Evolutionary conservation across 2,888 invertebrate species (phyloP), one percentile per base, ranked within the genome.

Genomic region (Stenichneumon culpator): DNA sequence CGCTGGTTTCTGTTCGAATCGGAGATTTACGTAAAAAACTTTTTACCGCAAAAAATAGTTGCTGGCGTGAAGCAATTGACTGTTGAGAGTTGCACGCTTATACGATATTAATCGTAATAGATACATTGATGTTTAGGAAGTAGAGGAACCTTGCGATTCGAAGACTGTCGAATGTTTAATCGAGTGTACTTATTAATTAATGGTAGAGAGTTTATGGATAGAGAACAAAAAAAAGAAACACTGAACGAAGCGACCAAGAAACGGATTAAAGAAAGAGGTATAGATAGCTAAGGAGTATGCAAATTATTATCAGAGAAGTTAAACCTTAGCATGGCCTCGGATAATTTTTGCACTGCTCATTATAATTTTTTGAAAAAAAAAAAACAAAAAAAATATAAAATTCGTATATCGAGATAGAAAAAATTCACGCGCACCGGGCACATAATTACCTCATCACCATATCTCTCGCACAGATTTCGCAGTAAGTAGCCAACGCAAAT

Each of bases 1-100:
- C n/a, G 50, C 65, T 65, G 83, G 79, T 86, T 85, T 82, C 65
- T 86, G 86, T 83, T 86, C 82, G 86, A 75, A 83, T 52, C 25
- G 25, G 36, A 60, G 4, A 52, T 75, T 75, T 32, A 32, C 63
- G 6, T 54, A 22, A 47, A 44, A 14, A 4, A 4, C 3, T 3
- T 44, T 44, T 44, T 2, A 44, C 14, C 14, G 44, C 4, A 65
- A 28, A 39, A 50, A 36, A 73, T 74, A 32, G 52, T 70, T 69
- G 44, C 54, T 72, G 50, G 54, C 63, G 52, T 74, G 47, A 47
- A 54, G 54, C 65, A 47, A 75, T 79, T 72, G 79, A 79, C 72
- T 63, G 63, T 80, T 75, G n/a, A 79, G 57, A 80, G 39, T 80
- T 70, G 80, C 83, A 84, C 83, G 83, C 83, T 84, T 84, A 70